A percentile compares a stretch with the other conserved stretches of the same genome.
These are phyloP conservation scores for Dromaius novaehollandiae DNA, from an alignment of 2,113 vertebrate genomes.

Conservation along the genomic window DNA sequence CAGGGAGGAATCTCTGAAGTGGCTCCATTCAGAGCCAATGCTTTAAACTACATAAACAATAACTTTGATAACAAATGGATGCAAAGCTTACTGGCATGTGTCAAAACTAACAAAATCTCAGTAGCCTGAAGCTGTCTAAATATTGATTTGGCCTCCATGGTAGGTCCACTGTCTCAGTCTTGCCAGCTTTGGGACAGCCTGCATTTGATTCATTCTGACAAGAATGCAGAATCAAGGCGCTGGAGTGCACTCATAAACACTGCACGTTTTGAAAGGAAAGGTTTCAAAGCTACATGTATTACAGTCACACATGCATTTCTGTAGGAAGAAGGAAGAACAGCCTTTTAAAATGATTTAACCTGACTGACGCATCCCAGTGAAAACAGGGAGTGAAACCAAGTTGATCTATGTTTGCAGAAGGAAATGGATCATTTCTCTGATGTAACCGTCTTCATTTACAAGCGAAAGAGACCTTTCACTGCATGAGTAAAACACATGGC, in stretches of 20 bases:
- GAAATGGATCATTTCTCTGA: neutral
- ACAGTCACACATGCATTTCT: neutral
- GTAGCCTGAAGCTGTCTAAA: conserved; percentile 42
- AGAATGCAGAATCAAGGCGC: neutral
- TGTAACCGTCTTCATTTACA: neutral
- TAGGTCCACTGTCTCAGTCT: neutral
- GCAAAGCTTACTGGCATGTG: conserved; percentile 22
- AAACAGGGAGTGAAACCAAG: conserved; percentile 22
- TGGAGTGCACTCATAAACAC: neutral
- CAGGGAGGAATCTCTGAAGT: conserved; percentile 41
- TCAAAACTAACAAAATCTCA: neutral
- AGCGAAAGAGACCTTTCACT: neutral
- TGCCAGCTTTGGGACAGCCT: neutral
- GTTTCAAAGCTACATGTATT: neutral
- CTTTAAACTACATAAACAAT: conserved; percentile 48
- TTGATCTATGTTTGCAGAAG: neutral
- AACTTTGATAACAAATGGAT: conserved; percentile 36
- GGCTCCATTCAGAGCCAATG: neutral
- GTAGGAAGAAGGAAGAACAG: neutral
- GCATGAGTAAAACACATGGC: neutral
- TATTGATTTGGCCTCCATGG: neutral
- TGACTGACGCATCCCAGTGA: conserved; percentile 26
- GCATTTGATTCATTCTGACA: conserved; percentile 22
- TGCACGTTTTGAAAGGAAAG: neutral
- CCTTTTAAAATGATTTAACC: conserved; percentile 29